phyloP scores from a whole-genome alignment of 2,797 vertebrate genomes.

The Diglossa cyanea region DNA sequence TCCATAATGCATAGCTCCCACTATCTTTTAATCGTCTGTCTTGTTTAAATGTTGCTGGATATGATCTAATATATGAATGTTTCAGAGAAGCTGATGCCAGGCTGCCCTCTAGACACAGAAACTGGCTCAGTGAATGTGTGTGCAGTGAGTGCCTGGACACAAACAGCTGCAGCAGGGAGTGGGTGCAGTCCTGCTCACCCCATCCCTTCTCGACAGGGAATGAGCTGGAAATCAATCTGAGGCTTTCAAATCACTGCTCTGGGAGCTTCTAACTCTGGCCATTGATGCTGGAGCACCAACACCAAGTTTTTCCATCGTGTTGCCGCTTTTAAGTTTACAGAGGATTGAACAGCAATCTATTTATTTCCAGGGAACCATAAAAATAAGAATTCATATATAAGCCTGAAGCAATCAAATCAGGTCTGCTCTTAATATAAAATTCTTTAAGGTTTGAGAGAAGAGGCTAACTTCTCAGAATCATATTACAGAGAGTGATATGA shows the following conservation, averaged over 20 bases:
- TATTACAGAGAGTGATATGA: background rate
- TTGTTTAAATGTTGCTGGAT: background rate
- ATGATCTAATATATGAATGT: background rate
- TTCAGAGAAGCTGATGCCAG: slow-evolving; percentile 23
- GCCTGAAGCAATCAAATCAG: background rate
- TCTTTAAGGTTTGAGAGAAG: background rate
- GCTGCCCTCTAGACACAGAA: slow-evolving; percentile 50
- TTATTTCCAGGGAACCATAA: background rate
- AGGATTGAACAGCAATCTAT: background rate
- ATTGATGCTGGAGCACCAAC: background rate
- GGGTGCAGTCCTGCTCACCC: background rate
- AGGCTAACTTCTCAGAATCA: background rate
- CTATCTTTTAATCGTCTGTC: background rate
- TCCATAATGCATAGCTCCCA: background rate
- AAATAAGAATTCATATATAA: background rate
- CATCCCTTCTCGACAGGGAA: background rate
- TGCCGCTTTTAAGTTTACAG: background rate
- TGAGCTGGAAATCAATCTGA: background rate
- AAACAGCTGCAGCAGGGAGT: background rate
- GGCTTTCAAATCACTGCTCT: background rate
- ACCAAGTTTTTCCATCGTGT: background rate
- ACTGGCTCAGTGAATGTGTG: background rate
- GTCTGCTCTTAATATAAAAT: background rate
- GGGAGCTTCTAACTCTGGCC: background rate
- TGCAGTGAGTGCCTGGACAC: background rate